Conservation (phyloP, 2,888 invertebrate species). For the Quadroppia sp. region DNA sequence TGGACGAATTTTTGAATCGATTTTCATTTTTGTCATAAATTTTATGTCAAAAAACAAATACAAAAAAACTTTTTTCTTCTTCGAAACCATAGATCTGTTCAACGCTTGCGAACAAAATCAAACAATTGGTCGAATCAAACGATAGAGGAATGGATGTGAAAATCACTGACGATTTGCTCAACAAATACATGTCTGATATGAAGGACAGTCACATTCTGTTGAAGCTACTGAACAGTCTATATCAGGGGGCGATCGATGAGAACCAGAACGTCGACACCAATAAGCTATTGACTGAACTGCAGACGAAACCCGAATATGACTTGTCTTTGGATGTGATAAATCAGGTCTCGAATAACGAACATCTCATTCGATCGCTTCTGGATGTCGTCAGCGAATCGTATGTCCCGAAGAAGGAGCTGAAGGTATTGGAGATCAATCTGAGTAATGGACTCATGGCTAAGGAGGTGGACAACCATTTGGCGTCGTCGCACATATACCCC, state of each 20-base stretch:
- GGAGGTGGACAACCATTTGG: constrained; percentile 34
- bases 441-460: background rate
- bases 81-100: background rate
- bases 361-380: constrained; percentile 51
- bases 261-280: constrained; percentile 33
- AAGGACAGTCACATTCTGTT: constrained; percentile 44
- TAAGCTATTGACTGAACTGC: background rate
- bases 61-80: background rate
- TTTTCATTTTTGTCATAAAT: no score
- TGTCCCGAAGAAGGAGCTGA: constrained; percentile 61
- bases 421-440: constrained; percentile 63
- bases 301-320: constrained; percentile 10
- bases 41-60: no score
- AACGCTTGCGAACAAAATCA: constrained; percentile 2
- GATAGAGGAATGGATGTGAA: background rate
- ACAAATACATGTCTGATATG: background rate
- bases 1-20: background rate
- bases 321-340: constrained; percentile 34
- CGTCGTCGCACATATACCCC: constrained; percentile 20
- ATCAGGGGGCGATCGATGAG: constrained; percentile 41
- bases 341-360: constrained; percentile 34
- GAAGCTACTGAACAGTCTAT: constrained; percentile 32
- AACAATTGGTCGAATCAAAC: no score
- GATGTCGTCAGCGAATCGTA: constrained; percentile 76
- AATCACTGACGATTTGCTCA: background rate